A percentile compares a stretch with the other conserved stretches of the same genome.
phyloP scores from a whole-genome alignment of 2,113 vertebrate genomes.

The Stercorarius parasiticus region DNA sequence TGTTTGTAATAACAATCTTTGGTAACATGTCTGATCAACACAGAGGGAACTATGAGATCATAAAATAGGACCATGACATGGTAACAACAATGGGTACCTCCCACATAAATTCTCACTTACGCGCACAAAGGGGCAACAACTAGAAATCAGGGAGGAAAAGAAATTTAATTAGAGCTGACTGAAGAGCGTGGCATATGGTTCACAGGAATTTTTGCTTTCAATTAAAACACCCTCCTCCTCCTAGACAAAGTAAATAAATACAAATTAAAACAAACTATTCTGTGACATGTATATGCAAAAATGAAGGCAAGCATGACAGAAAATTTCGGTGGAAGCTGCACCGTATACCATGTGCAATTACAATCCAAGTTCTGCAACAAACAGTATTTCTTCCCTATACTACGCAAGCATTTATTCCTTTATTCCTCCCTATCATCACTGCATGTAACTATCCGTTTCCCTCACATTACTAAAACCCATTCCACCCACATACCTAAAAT shows the following conservation, averaged over 20 bases:
- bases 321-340: neutral
- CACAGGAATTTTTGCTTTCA: constrained; percentile 19
- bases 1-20: neutral
- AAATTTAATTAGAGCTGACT: constrained; percentile 25
- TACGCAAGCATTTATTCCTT: neutral
- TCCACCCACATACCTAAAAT: neutral
- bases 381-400: neutral
- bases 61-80: neutral
- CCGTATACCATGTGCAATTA: neutral
- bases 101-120: neutral
- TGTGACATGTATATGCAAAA: neutral
- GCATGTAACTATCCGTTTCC: neutral
- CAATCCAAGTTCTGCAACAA: neutral
- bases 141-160: neutral
- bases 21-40: neutral
- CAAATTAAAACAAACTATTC: neutral
- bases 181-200: neutral
- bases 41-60: neutral
- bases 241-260: neutral
- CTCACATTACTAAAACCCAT: neutral
- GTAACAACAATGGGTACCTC: neutral
- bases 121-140: neutral
- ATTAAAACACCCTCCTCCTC: neutral
- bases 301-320: neutral
- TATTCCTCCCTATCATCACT: neutral